Percentiles rank a stretch among this genome's conserved stretches.
phyloP scores from a whole-genome alignment of 2,888 invertebrate genomes.

The Aspidiotus rigidus region DNA sequence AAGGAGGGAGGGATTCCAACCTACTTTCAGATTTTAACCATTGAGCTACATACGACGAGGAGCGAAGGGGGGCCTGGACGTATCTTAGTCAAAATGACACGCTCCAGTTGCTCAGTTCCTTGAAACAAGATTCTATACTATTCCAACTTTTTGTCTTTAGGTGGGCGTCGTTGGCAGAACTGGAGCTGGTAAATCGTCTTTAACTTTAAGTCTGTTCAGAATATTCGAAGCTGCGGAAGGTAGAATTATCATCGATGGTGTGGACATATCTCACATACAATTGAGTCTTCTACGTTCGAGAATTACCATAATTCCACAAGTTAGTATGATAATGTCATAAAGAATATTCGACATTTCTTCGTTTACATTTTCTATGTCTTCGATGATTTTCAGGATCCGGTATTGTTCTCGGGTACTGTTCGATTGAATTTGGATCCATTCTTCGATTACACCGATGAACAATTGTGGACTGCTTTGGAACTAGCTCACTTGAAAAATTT shows the following conservation, averaged over 20 bases:
- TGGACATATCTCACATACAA: conserved; percentile 71
- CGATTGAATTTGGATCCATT: conserved; percentile 91
- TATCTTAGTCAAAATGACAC: too few species aligned
- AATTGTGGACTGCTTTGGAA: conserved; percentile 79
- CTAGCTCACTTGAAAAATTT: conserved; percentile 82
- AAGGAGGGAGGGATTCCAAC: too few species aligned
- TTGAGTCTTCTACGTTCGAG: conserved; percentile 46
- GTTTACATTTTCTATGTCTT: neutral
- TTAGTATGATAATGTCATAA: neutral
- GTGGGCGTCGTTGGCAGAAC: conserved; percentile 84
- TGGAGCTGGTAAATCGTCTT: conserved; percentile 85
- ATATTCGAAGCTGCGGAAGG: conserved; percentile 78
- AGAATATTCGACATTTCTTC: neutral
- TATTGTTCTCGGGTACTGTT: conserved; percentile 83
- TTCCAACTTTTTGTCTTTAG: conserved; percentile 36
- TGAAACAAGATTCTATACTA: too few species aligned
- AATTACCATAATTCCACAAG: neutral
- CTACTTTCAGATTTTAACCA: too few species aligned
- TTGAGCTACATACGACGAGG: too few species aligned
- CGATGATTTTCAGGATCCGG: conserved; percentile 64
- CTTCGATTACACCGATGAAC: conserved; percentile 62
- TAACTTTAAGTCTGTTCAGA: conserved; percentile 78
- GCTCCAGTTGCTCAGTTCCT: too few species aligned
- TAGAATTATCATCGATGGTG: conserved; percentile 70
- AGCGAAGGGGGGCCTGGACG: too few species aligned